Base-by-base conservation (phyloP, 2,888 invertebrate genomes). In the Gasteruption jaculator region DNA sequence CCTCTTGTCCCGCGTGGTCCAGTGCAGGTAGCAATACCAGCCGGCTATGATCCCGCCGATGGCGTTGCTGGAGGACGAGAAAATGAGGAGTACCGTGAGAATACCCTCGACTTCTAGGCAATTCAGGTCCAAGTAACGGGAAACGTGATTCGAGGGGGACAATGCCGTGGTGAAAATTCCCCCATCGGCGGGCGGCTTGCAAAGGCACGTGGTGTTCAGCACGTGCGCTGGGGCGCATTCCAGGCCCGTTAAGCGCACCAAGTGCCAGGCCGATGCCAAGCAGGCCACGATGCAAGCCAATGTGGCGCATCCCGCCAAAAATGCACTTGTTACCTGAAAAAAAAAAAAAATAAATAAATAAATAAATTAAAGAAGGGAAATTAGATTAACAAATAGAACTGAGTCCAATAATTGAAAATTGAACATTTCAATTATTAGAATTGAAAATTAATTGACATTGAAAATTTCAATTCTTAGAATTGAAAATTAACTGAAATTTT, bases 81-180 rank as follows among this genome's bases (percentile, higher is more conserved):
- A 60, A 14, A 67, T 63, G 5, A 67, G 41, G 0, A 66, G 55
- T 25, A 64, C 58, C 21, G 53, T 58, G 12, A 67, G 42, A n/a
- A 63, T 53, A 40, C 55, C 61, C 32, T 67, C 61, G 10, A 66
- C 66, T 24, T 66, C 67, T 10, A 60, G 62, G 48, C 67, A 67
- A 38, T 60, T 66, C 15, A 67, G 53, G 33, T 67, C 66, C 27
- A 58, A 42, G 48, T 67, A 67, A 43, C 45, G 44, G n/a, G 59
- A 50, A 14, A 61, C 48, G 8, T 56, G 52, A 11, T 51, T 47
- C 15, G 56, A 54, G 3, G 50, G 40, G 21, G 51, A 51, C 11
- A 41, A 49, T 21, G 53, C 24, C 8, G 52, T 49, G 5, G 47
- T 30, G 4, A 54, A 43, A 14, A 52, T 45, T 3, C 44, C 15